phyloP scores from a whole-genome alignment of 2,888 invertebrate genomes.

The Dicyrtomina minuta region DNA sequence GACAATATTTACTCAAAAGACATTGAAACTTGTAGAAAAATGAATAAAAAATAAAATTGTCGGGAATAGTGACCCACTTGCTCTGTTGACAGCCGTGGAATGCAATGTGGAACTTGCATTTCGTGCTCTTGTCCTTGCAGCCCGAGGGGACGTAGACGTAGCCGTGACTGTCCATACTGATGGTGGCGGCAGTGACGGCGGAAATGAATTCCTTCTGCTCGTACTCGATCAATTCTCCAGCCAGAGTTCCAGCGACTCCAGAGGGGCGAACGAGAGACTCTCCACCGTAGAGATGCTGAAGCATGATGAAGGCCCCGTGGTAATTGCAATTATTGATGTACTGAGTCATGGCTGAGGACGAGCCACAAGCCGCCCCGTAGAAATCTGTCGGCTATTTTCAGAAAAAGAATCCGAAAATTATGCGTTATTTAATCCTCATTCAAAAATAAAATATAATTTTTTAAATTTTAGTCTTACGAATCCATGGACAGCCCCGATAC shows the following conservation, averaged over 20 bases:
- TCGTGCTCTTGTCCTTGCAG: conserved; percentile 35
- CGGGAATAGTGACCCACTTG: conserved; percentile 23
- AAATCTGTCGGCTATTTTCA: conserved; percentile 51
- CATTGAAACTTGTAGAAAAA: not conserved
- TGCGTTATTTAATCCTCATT: not conserved
- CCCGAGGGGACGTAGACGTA: conserved; percentile 45
- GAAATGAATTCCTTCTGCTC: conserved; percentile 45
- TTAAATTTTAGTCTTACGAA: conserved; percentile 23
- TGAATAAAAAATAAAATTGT: not conserved
- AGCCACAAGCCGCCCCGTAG: conserved; percentile 51
- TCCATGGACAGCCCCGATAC: conserved; percentile 33
- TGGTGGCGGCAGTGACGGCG: conserved; percentile 17
- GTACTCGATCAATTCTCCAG: conserved; percentile 34
- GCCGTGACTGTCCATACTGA: conserved; percentile 44
- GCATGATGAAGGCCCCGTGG: conserved; percentile 53
- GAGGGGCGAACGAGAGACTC: conserved; percentile 38
- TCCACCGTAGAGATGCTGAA: conserved; percentile 52
- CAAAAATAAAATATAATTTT: not conserved
- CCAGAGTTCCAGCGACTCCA: not conserved
- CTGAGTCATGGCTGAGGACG: conserved; percentile 36
- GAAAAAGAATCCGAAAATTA: not conserved
- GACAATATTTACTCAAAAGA: not conserved
- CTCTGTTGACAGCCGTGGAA: conserved; percentile 46
- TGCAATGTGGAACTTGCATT: conserved; percentile 45
- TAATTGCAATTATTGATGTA: conserved; percentile 55